A percentile compares a stretch with the other conserved stretches of the same genome.
Evolutionary conservation across 2,888 invertebrate species (phyloP).

Genomic region (Empis stercorea): DNA sequence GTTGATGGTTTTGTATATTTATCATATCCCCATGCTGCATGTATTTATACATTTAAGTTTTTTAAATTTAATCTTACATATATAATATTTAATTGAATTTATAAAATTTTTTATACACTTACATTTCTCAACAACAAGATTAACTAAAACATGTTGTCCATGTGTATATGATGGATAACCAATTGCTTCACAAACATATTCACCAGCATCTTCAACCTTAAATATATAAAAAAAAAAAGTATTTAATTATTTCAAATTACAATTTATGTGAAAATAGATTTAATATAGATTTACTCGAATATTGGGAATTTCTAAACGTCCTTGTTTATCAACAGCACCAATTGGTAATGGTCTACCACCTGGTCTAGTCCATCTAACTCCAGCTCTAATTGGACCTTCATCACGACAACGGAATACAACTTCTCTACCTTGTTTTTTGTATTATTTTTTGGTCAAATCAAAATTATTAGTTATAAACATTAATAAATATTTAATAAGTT

Average conservation of each 20-base stretch:
- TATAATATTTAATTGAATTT: no score
- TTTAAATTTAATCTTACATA: background rate
- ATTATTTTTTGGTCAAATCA: background rate
- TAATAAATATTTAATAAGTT: no score
- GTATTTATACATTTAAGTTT: conserved; percentile 11
- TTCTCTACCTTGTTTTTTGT: conserved; percentile 60
- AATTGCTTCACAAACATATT: conserved; percentile 72
- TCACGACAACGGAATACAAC: conserved; percentile 90
- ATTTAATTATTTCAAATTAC: no score
- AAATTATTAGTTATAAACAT: background rate
- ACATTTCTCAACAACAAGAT: conserved; percentile 64
- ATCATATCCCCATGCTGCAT: conserved; percentile 35
- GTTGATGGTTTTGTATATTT: conserved; percentile 25
- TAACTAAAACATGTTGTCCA: conserved; percentile 54
- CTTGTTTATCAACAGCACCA: conserved; percentile 59
- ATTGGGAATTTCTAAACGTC: conserved; percentile 75
- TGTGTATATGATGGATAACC: conserved; percentile 48
- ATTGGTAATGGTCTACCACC: conserved; percentile 59
- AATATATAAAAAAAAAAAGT: no score
- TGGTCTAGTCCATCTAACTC: conserved; percentile 62
- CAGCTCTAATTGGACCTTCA: conserved; percentile 65
- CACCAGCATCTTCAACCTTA: conserved; percentile 63
- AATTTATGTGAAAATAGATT: no score
- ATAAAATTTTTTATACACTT: no score
- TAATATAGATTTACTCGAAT: conserved; percentile 59